Evolutionary conservation across 1,140 invertebrate genomes (phyloP).

Genomic region (Hermetia illucens): DNA sequence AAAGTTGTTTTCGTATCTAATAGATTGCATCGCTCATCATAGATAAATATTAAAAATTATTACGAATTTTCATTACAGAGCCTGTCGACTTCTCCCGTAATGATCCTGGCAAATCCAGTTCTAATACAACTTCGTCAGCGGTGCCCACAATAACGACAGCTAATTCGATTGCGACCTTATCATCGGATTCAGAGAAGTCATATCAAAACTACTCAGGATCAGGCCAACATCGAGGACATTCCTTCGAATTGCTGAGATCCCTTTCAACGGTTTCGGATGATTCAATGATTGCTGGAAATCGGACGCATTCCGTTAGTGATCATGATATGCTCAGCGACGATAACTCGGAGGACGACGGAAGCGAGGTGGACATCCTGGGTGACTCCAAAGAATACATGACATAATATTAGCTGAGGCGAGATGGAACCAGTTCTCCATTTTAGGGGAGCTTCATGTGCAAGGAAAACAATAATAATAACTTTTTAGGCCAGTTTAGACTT

Average conservation of each 20-base stretch:
- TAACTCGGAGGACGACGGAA: slow-evolving; percentile 20
- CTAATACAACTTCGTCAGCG: too few relatives aligned
- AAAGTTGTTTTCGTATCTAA: too few relatives aligned
- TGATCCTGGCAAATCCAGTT: too few relatives aligned
- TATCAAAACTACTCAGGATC: background rate
- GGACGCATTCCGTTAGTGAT: background rate
- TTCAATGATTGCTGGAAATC: background rate
- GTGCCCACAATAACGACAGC: background rate
- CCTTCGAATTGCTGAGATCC: slow-evolving; percentile 3
- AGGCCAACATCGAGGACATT: background rate
- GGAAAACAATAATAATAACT: too few relatives aligned
- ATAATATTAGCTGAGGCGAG: too few relatives aligned
- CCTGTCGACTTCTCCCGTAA: slow-evolving; percentile 30
- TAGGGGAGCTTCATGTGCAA: too few relatives aligned
- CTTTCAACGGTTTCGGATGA: slow-evolving; percentile 1
- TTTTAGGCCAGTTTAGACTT: too few relatives aligned
- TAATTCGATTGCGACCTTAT: background rate
- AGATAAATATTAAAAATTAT: too few relatives aligned
- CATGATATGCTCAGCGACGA: slow-evolving; percentile 5
- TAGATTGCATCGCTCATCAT: too few relatives aligned
- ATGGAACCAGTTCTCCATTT: too few relatives aligned
- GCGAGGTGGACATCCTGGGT: slow-evolving; percentile 30
- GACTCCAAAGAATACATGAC: slow-evolving; percentile 28
- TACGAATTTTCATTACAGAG: slow-evolving; percentile 19
- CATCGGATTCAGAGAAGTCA: slow-evolving; percentile 1